Conservation (phyloP, 2,797 vertebrate genomes). For the Capromys pilorides region DNA sequence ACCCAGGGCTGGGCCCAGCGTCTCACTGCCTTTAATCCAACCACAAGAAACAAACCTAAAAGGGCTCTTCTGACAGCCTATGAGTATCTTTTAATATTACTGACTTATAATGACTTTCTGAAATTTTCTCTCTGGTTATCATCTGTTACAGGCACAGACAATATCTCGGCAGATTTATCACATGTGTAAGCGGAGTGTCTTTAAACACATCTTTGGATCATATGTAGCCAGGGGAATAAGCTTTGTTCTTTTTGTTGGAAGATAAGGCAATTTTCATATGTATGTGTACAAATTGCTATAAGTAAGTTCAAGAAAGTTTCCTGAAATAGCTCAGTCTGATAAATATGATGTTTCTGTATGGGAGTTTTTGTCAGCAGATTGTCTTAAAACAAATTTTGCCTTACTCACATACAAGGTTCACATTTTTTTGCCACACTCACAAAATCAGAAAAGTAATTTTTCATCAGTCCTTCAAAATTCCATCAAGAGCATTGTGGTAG, state of each 20-base stretch:
- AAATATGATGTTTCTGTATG: slow-evolving; percentile 42
- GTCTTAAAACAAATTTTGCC: slow-evolving; percentile 39
- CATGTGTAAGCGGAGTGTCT: slow-evolving; percentile 37
- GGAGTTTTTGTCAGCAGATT: slow-evolving; percentile 50
- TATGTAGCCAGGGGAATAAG: background rate
- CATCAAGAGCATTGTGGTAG: slow-evolving; percentile 24
- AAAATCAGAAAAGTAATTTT: slow-evolving; percentile 56
- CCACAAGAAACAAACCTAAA: background rate
- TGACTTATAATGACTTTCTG: background rate
- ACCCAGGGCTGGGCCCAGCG: rapidly evolving
- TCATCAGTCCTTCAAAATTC: slow-evolving; percentile 29
- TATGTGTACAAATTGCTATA: background rate
- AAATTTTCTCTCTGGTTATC: background rate
- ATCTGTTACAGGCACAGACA: background rate
- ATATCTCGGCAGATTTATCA: background rate
- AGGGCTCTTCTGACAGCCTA: background rate
- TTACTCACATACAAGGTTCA: background rate
- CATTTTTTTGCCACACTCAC: slow-evolving; percentile 26
- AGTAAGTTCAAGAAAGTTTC: slow-evolving; percentile 55
- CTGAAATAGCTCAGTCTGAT: slow-evolving; percentile 24
- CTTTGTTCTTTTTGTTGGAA: slow-evolving; percentile 13
- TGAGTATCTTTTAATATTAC: background rate
- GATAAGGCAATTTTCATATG: slow-evolving; percentile 49
- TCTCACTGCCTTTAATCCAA: background rate
- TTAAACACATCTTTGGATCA: slow-evolving; percentile 17